A percentile compares a stretch with the other conserved stretches of the same genome.
These are phyloP conservation scores for Melipona beecheii DNA, from an alignment of 2,888 invertebrate species.

Conservation along the genomic window DNA sequence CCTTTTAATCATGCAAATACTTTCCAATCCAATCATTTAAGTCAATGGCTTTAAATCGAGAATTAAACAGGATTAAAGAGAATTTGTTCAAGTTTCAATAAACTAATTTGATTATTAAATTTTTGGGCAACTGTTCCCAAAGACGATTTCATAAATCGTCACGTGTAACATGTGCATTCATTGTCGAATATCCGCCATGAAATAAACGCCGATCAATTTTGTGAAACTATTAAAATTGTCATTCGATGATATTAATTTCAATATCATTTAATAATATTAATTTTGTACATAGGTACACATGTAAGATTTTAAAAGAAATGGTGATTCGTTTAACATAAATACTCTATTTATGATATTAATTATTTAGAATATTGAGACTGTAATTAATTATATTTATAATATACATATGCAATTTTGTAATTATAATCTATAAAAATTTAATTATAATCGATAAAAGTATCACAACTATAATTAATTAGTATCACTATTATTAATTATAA, in stretches of 20 bases:
- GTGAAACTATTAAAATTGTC: background rate
- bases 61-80: background rate
- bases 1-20: constrained; percentile 11
- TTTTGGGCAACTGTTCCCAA: background rate
- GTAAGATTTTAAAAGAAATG: no score
- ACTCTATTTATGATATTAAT: no score
- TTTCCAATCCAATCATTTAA: background rate
- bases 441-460: no score
- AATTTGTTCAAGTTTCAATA: background rate
- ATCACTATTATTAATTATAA: no score
- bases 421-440: no score
- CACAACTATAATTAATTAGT: no score
- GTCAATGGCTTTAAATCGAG: background rate
- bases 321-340: no score
- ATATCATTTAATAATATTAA: no score
- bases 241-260: background rate
- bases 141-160: background rate
- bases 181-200: background rate
- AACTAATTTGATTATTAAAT: background rate
- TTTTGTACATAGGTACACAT: background rate
- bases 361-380: no score
- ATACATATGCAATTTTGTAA: no score
- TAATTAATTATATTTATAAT: no score
- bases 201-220: background rate
- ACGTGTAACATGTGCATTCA: background rate